Evolutionary conservation across 53 echinoderm and acorn worm species (phyloP).

Genomic region (Antedon mediterranea): DNA sequence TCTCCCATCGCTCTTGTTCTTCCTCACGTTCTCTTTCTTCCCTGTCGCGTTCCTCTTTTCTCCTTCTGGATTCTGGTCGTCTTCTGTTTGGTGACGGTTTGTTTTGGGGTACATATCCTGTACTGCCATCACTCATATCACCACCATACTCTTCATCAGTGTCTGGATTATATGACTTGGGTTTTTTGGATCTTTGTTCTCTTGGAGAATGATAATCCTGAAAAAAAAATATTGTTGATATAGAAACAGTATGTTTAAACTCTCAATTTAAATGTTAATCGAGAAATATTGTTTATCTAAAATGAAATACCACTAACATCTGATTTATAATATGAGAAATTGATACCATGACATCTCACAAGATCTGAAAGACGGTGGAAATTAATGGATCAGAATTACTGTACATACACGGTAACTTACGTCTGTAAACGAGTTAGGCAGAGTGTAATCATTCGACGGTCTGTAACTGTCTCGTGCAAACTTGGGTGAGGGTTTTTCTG

Average conservation of each 20-base stretch:
- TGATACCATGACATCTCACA: too few relatives aligned
- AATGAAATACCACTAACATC: too few relatives aligned
- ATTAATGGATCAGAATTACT: too few relatives aligned
- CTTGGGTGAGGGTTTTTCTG: slow-evolving; percentile 18
- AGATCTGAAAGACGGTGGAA: too few relatives aligned
- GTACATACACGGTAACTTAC: neutral
- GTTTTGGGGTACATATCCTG: neutral
- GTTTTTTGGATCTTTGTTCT: neutral
- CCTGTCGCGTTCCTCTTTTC: slow-evolving; percentile 43
- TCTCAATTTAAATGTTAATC: too few relatives aligned
- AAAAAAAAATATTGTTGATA: too few relatives aligned
- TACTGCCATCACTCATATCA: neutral
- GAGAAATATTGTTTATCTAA: neutral
- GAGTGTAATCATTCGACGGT: neutral
- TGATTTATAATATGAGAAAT: too few relatives aligned
- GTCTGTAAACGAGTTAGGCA: neutral
- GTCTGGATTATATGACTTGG: neutral
- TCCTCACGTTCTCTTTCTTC: slow-evolving; percentile 19
- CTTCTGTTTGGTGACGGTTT: slow-evolving; percentile 4
- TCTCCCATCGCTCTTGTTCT: slow-evolving; percentile 6
- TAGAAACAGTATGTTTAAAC: too few relatives aligned
- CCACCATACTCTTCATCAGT: neutral
- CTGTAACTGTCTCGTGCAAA: neutral
- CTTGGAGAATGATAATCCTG: neutral
- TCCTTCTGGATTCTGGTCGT: slow-evolving; percentile 17